Conservation (phyloP, 1,140 invertebrate species). For the Phenacoccus solenopsis region DNA sequence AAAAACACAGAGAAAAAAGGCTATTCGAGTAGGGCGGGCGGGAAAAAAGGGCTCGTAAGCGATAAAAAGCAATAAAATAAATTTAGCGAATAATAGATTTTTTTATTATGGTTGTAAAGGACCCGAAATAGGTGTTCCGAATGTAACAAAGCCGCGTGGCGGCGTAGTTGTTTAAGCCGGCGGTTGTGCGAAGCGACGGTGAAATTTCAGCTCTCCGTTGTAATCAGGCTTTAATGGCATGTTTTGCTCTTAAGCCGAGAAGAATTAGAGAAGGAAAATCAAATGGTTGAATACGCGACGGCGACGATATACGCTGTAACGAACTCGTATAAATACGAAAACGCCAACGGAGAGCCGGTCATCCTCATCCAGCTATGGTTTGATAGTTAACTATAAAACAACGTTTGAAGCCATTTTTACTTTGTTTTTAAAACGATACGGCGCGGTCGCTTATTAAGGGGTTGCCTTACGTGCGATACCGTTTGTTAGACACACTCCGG, state of each 20-base stretch:
- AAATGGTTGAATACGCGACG: background rate
- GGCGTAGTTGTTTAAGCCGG: too few species aligned
- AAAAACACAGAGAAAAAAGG: too few species aligned
- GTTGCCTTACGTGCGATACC: background rate
- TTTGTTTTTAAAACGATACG: constrained; percentile 4
- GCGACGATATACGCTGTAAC: too few species aligned
- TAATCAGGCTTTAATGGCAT: background rate
- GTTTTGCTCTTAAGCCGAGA: background rate
- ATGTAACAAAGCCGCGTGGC: background rate
- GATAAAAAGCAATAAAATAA: constrained; percentile 3
- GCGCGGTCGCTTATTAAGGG: background rate
- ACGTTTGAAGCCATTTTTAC: background rate
- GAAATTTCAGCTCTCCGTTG: background rate
- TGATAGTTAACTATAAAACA: background rate
- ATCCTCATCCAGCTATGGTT: background rate
- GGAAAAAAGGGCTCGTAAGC: too few species aligned
- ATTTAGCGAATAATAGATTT: background rate
- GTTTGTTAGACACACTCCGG: background rate
- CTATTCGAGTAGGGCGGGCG: too few species aligned
- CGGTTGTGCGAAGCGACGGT: too few species aligned
- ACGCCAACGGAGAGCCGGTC: background rate
- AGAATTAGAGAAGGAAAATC: background rate
- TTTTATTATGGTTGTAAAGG: background rate
- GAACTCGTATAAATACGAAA: too few species aligned
- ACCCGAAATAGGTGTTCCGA: background rate